phyloP scores from a whole-genome alignment of 2,113 vertebrate genomes.

The Pachyramphus minor region DNA sequence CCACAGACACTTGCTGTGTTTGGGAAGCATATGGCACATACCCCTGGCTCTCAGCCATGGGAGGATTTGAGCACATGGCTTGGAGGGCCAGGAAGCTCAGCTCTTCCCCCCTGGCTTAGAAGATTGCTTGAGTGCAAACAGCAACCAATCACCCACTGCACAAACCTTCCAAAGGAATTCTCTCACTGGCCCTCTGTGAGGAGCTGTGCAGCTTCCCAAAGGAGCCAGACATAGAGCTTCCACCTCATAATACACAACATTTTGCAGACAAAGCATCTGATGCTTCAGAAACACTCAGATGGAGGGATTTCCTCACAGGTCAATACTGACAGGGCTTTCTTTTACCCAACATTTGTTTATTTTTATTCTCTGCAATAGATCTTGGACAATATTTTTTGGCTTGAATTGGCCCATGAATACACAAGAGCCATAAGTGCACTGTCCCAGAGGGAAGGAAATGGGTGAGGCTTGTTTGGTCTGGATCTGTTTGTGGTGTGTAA shows the following conservation, averaged over 20 bases:
- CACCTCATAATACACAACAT: not conserved
- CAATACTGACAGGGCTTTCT: not conserved
- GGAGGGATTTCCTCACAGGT: not conserved
- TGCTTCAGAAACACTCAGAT: not conserved
- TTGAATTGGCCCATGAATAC: not conserved
- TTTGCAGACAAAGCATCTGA: not conserved
- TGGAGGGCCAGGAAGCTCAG: not conserved
- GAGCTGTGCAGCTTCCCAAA: not conserved
- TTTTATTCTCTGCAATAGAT: not conserved
- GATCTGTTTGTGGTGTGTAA: not conserved
- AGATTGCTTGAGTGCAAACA: not conserved
- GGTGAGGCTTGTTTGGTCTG: conserved; percentile 35
- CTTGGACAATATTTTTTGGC: conserved; percentile 1
- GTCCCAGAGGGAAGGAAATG: not conserved
- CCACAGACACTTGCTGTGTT: not conserved
- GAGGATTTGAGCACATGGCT: not conserved
- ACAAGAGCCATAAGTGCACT: not conserved
- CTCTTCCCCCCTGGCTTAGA: not conserved
- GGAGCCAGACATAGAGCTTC: not conserved
- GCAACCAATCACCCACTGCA: not conserved
- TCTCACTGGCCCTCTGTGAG: not conserved
- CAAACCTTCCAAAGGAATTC: not conserved
- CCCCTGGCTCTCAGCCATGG: not conserved
- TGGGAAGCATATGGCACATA: not conserved
- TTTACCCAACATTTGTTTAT: not conserved